Conservation (phyloP, 2,797 vertebrate genomes). For the Ceryle rudis region DNA sequence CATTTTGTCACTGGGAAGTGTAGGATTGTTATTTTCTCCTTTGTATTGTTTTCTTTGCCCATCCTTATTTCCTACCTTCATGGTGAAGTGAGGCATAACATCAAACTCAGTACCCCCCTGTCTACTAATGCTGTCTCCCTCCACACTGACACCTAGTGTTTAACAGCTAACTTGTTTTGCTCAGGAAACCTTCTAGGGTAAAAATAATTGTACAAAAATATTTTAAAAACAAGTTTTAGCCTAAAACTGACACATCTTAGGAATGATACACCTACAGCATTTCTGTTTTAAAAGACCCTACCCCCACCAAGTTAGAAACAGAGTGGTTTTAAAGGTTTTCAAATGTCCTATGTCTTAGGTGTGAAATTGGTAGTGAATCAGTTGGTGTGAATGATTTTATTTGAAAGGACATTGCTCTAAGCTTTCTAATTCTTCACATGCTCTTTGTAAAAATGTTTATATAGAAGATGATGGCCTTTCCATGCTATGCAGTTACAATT, state of each 20-base stretch:
- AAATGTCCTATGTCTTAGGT: slow-evolving; percentile 58
- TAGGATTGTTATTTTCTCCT: background rate
- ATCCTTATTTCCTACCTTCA: background rate
- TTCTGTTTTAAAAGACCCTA: background rate
- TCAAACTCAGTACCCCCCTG: background rate
- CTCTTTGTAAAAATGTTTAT: slow-evolving; percentile 77
- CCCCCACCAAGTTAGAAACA: background rate
- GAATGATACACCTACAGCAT: background rate
- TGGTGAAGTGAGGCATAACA: background rate
- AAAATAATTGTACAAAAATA: background rate
- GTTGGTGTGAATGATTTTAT: slow-evolving; percentile 33
- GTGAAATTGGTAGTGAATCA: slow-evolving; percentile 66
- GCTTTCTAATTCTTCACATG: slow-evolving; percentile 72
- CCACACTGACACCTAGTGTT: background rate
- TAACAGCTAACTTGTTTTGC: background rate
- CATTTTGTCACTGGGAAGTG: background rate
- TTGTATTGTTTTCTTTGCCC: background rate
- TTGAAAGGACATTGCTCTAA: slow-evolving; percentile 54
- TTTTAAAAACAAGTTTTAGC: background rate
- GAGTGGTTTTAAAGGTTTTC: slow-evolving; percentile 55
- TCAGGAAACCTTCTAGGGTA: background rate
- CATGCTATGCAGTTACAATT: slow-evolving; percentile 72
- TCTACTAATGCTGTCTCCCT: background rate
- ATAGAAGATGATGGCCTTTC: slow-evolving; percentile 77
- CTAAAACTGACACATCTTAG: slow-evolving; percentile 37